phyloP scores from a whole-genome alignment of 2,113 vertebrate genomes.

The Mus spicilegus region DNA sequence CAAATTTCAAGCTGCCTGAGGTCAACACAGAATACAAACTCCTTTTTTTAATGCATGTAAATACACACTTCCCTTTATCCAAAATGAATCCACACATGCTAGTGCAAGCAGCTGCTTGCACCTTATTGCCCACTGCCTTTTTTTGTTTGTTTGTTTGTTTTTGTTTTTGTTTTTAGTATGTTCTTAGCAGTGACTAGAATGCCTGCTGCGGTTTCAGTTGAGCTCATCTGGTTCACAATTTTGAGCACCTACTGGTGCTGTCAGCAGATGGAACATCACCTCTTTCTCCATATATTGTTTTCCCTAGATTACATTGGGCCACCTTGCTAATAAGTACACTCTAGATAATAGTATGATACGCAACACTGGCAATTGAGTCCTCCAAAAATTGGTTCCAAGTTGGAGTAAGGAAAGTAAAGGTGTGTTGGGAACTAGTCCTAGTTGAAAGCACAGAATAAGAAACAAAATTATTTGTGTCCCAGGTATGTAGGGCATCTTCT shows the following conservation, averaged over 20 bases:
- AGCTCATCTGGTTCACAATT: conserved; percentile 45
- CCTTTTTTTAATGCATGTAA: conserved; percentile 60
- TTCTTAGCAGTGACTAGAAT: conserved; percentile 45
- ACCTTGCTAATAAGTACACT: conserved; percentile 44
- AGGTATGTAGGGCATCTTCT: neutral
- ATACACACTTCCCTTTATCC: conserved; percentile 53
- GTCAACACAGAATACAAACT: conserved; percentile 58
- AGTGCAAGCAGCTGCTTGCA: neutral
- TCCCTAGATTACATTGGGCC: neutral
- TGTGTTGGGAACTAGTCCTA: neutral
- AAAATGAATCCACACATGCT: conserved; percentile 51
- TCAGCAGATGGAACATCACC: neutral
- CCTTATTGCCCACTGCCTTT: conserved; percentile 46
- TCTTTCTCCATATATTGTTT: neutral
- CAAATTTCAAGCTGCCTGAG: conserved; percentile 65
- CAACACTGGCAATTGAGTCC: neutral
- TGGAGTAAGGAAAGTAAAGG: neutral
- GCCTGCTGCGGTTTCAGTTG: conserved; percentile 34
- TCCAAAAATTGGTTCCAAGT: neutral
- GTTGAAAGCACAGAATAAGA: neutral
- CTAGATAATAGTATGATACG: neutral
- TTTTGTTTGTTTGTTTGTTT: neutral
- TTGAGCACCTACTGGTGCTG: neutral
- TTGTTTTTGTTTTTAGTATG: conserved; percentile 8
- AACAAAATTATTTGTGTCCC: neutral